A percentile compares a stretch with the other conserved stretches of the same genome.
Conservation (phyloP, 2,888 invertebrate species). For the Drosophila merina region DNA sequence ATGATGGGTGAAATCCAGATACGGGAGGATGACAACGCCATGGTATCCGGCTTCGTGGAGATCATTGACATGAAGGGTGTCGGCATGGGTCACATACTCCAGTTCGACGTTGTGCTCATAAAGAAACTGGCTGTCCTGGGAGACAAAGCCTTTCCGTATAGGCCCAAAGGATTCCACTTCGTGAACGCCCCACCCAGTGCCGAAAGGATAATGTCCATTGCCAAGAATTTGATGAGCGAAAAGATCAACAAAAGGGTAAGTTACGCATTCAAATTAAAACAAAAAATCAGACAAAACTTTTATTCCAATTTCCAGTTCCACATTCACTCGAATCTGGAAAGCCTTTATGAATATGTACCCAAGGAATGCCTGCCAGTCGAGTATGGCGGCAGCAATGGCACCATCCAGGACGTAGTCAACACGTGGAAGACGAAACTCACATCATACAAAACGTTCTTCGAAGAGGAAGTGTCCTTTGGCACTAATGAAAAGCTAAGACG, state of each 20-base stretch:
- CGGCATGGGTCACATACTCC: slow-evolving; percentile 85
- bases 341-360: slow-evolving; percentile 87
- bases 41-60: slow-evolving; percentile 85
- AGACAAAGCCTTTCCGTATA: slow-evolving; percentile 87
- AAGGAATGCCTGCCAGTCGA: slow-evolving; percentile 87
- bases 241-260: slow-evolving; percentile 87
- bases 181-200: slow-evolving; percentile 86
- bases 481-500: slow-evolving; percentile 81
- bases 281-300: not conserved
- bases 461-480: slow-evolving; percentile 81
- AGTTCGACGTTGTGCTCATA: slow-evolving; percentile 86
- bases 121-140: slow-evolving; percentile 86
- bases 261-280: slow-evolving; percentile 16
- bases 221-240: slow-evolving; percentile 87
- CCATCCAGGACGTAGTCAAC: slow-evolving; percentile 82
- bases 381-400: slow-evolving; percentile 88
- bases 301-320: slow-evolving; percentile 67
- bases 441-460: slow-evolving; percentile 79
- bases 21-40: slow-evolving; percentile 87
- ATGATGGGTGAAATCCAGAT: slow-evolving; percentile 87
- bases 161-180: slow-evolving; percentile 87
- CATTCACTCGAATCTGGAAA: slow-evolving; percentile 85
- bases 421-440: slow-evolving; percentile 81
- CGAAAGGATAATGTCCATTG: slow-evolving; percentile 86
- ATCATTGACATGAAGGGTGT: slow-evolving; percentile 86